These are phyloP conservation scores for Semicossyphus pulcher DNA, from an alignment of 2,113 vertebrate genomes.

Conservation along the genomic window DNA sequence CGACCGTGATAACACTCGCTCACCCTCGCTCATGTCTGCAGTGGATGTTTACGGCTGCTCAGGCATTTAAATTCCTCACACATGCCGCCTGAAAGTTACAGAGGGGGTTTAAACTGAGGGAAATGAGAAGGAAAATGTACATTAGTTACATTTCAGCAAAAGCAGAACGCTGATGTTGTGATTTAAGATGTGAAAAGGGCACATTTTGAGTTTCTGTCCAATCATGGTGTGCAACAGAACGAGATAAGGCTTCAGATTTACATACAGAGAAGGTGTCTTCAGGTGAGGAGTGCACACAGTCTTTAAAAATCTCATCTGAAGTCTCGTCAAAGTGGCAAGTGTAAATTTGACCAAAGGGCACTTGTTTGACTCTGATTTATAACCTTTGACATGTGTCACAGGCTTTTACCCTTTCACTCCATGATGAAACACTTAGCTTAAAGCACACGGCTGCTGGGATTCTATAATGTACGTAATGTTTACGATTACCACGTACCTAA, in stretches of 20 bases:
- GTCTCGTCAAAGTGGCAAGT: background rate
- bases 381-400: background rate
- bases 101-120: conserved; percentile 18
- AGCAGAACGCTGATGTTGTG: conserved; percentile 5
- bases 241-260: background rate
- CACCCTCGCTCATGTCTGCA: conserved; percentile 18
- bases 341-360: background rate
- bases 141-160: conserved; percentile 11
- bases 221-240: background rate
- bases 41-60: conserved; percentile 46
- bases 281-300: background rate
- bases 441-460: background rate
- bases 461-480: background rate
- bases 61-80: conserved; percentile 59
- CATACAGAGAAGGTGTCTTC: background rate
- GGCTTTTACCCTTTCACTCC: background rate
- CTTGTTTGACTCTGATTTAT: background rate
- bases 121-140: conserved; percentile 21
- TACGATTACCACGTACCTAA: too few species aligned
- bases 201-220: background rate
- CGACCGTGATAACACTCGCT: conserved; percentile 40
- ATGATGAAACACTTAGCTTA: background rate
- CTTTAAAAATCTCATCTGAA: background rate
- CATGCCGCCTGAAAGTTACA: conserved; percentile 27
- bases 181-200: conserved; percentile 2